Percentiles rank a stretch among this genome's conserved stretches.
phyloP scores from a whole-genome alignment of 2,797 vertebrate species.

The Capromys pilorides region DNA sequence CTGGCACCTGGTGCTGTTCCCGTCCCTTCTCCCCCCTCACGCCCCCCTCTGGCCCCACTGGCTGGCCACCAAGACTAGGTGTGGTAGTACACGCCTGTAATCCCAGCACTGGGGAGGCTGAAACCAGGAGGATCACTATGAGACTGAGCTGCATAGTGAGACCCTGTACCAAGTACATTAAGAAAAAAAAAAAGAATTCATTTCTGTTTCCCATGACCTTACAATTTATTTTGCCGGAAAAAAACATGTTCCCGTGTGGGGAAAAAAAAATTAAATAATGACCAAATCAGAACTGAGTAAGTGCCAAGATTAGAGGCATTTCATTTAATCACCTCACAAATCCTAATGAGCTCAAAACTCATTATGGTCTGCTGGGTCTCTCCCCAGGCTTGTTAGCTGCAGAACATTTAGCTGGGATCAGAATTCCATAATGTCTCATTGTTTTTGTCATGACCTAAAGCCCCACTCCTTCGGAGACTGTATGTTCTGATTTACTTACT shows the following conservation, averaged over 20 bases:
- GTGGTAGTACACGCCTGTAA: too few relatives aligned
- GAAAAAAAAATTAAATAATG: constrained; percentile 15
- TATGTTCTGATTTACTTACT: not conserved
- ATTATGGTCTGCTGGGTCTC: not conserved
- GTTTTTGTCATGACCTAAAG: not conserved
- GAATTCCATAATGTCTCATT: not conserved
- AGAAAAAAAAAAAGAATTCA: not conserved
- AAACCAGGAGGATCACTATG: too few relatives aligned
- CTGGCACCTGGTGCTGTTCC: too few relatives aligned
- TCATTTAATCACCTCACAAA: constrained; percentile 34
- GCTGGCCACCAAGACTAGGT: too few relatives aligned
- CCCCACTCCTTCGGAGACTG: not conserved
- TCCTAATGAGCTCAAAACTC: not conserved
- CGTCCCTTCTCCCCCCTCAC: too few relatives aligned
- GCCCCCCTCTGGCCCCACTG: too few relatives aligned
- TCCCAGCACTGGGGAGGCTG: too few relatives aligned
- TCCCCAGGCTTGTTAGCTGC: not conserved
- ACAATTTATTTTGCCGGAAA: constrained; percentile 11
- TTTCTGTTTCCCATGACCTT: not conserved
- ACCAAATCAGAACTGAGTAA: not conserved
- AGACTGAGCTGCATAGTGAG: too few relatives aligned
- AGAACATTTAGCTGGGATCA: constrained; percentile 37
- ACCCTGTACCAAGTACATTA: too few relatives aligned
- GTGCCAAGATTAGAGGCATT: constrained; percentile 19
- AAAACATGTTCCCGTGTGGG: not conserved